These are phyloP conservation scores for Formica selysi DNA, from an alignment of 1,140 invertebrate genomes.

Conservation along the genomic window DNA sequence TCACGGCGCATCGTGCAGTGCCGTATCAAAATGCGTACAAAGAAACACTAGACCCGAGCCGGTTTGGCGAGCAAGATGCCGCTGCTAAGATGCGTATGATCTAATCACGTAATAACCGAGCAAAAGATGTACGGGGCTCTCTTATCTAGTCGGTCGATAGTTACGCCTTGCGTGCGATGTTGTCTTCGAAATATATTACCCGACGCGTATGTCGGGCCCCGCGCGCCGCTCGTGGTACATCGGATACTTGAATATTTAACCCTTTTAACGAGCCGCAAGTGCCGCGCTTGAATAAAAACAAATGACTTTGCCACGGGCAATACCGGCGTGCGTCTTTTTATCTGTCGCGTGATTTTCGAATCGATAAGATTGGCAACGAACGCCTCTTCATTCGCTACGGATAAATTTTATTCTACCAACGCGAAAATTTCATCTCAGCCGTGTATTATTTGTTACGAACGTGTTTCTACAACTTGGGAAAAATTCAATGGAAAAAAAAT, in stretches of 20 bases:
- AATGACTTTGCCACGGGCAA: constrained; percentile 26
- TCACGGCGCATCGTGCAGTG: background rate
- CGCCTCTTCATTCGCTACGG: constrained; percentile 19
- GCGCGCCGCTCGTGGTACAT: constrained; percentile 9
- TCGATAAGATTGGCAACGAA: constrained; percentile 20
- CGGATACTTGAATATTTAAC: constrained; percentile 57
- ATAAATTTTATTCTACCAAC: constrained; percentile 15
- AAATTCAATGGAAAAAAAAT: background rate
- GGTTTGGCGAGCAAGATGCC: constrained; percentile 50
- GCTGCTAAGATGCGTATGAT: constrained; percentile 47
- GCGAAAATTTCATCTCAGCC: constrained; percentile 20
- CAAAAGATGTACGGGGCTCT: constrained; percentile 38
- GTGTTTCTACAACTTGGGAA: background rate
- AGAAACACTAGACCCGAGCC: constrained; percentile 47
- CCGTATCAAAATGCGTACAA: constrained; percentile 34
- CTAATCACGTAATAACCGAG: constrained; percentile 59
- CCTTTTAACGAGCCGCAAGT: constrained; percentile 46
- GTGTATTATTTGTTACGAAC: background rate
- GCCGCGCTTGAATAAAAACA: constrained; percentile 24
- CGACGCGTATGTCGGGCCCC: background rate
- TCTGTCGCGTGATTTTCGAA: constrained; percentile 17
- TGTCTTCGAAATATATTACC: constrained; percentile 53
- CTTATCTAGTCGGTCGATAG: constrained; percentile 56
- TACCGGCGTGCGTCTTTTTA: constrained; percentile 29
- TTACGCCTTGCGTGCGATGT: constrained; percentile 53